Evolutionary conservation across 2,888 invertebrate species (phyloP).

Genomic region (Suillia variegata): DNA sequence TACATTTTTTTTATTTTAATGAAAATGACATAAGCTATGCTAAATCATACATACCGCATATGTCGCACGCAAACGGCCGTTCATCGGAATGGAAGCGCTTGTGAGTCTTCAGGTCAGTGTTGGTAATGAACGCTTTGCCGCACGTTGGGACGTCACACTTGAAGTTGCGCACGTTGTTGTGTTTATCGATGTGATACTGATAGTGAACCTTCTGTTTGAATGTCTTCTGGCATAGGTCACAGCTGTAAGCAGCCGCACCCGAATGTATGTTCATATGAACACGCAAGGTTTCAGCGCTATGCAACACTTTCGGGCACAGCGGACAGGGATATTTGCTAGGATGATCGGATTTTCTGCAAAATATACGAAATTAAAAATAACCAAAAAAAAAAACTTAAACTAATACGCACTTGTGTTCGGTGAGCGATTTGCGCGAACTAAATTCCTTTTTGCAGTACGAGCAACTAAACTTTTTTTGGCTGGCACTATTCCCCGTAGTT

Average conservation of each 20-base stretch:
- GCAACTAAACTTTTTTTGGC: no score
- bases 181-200: conserved; percentile 41
- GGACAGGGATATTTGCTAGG: conserved; percentile 30
- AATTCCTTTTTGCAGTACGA: no score
- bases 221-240: conserved; percentile 39
- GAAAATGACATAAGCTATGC: neutral
- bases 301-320: conserved; percentile 32
- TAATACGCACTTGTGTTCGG: neutral
- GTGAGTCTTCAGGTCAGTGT: conserved; percentile 43
- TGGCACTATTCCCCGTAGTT: no score
- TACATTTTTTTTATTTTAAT: neutral
- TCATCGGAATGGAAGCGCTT: conserved; percentile 41
- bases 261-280: conserved; percentile 40
- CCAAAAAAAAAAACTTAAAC: neutral
- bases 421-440: no score
- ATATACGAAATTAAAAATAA: no score
- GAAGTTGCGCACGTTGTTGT: conserved; percentile 45
- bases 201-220: conserved; percentile 46
- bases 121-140: conserved; percentile 40
- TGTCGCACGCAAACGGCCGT: conserved; percentile 43
- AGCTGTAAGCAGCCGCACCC: conserved; percentile 28
- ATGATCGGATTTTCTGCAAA: conserved; percentile 31
- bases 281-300: conserved; percentile 32
- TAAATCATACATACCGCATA: conserved; percentile 36
- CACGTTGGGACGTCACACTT: conserved; percentile 44